Percentiles rank a stretch among this genome's conserved stretches.
phyloP scores from a whole-genome alignment of 2,888 invertebrate genomes.

The Lepidonotus clava region DNA sequence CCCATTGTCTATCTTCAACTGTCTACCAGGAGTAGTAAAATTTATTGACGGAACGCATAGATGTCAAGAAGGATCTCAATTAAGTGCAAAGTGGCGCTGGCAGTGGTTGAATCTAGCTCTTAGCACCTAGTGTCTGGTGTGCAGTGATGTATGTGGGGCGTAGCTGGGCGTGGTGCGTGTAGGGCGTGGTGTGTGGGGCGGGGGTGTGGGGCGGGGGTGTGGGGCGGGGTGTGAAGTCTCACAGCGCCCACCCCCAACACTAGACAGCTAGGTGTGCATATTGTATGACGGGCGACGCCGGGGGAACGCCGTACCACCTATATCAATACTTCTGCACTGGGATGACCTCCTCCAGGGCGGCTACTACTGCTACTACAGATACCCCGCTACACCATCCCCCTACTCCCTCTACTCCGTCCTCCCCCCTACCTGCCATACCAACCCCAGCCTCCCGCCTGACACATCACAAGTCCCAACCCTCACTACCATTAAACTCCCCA shows the following conservation, averaged over 20 bases:
- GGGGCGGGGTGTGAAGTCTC: neutral
- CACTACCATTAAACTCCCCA: neutral
- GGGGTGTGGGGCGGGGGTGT: neutral
- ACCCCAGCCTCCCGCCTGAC: neutral
- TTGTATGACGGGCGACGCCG: neutral
- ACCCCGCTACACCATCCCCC: no score
- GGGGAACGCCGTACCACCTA: neutral
- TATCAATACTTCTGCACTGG: slow-evolving; percentile 8
- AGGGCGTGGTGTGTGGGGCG: no score
- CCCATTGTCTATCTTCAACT: no score
- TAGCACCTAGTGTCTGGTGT: neutral
- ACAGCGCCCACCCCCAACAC: neutral
- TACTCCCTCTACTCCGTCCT: neutral
- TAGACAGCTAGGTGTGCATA: slow-evolving; percentile 11
- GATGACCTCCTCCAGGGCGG: no score
- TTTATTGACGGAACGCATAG: no score
- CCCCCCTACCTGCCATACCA: neutral
- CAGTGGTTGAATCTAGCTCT: no score
- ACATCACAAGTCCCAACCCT: neutral
- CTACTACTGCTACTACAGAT: no score
- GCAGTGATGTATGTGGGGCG: neutral
- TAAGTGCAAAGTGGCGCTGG: no score
- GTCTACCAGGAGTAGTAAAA: no score
- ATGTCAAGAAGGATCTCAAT: no score
- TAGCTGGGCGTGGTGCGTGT: no score